phyloP scores from a whole-genome alignment of 2,113 vertebrate genomes.

The Scortum barcoo region DNA sequence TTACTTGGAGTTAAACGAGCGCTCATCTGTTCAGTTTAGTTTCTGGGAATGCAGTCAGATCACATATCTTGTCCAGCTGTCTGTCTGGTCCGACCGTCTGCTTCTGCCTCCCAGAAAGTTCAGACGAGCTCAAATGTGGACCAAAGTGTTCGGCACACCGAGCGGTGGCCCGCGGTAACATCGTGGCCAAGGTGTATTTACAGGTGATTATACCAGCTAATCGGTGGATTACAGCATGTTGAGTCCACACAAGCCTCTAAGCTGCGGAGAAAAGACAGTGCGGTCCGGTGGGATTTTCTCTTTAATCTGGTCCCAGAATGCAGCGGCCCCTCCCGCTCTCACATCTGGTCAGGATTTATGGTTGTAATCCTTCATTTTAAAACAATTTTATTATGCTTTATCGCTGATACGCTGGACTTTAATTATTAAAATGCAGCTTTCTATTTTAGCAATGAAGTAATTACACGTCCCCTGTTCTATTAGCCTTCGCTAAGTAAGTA shows the following conservation, averaged over 20 bases:
- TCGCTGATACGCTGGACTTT: constrained; percentile 79
- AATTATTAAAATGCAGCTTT: constrained; percentile 88
- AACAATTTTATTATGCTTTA: constrained; percentile 84
- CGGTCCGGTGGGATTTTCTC: constrained; percentile 75
- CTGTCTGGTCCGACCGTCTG: constrained; percentile 41
- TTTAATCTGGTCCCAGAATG: constrained; percentile 82
- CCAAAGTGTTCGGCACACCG: background rate
- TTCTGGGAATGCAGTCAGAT: constrained; percentile 55
- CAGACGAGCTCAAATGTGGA: constrained; percentile 16
- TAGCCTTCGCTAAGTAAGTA: constrained; percentile 71
- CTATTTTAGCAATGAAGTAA: constrained; percentile 77
- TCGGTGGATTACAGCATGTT: constrained; percentile 88
- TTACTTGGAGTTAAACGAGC: constrained; percentile 12
- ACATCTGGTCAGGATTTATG: constrained; percentile 85
- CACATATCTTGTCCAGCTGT: constrained; percentile 46
- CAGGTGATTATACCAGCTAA: constrained; percentile 92
- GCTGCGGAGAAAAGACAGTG: constrained; percentile 69
- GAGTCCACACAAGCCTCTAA: constrained; percentile 82
- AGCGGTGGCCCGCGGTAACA: constrained; percentile 28
- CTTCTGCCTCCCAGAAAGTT: constrained; percentile 37
- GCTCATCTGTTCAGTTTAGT: constrained; percentile 36
- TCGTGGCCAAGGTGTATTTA: constrained; percentile 85
- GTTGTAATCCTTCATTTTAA: constrained; percentile 85
- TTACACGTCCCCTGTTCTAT: constrained; percentile 77
- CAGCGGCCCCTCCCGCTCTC: constrained; percentile 66